Percentiles rank a stretch among this genome's conserved stretches.
These are phyloP conservation scores for Incurvaria masculella DNA, from an alignment of 2,888 invertebrate species.

Conservation along the genomic window DNA sequence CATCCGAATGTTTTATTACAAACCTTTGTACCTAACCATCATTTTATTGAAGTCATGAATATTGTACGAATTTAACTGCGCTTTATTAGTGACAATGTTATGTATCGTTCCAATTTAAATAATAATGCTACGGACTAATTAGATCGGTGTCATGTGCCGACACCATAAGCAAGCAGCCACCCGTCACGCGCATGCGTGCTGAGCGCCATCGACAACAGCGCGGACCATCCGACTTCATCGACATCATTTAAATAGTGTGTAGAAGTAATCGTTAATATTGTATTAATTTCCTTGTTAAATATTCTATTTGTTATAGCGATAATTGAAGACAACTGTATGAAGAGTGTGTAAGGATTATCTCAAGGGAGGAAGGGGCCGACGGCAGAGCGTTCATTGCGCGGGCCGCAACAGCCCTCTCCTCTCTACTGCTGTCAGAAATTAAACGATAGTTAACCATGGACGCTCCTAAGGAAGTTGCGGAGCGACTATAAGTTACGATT, in stretches of 20 bases:
- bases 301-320: neutral
- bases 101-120: no score
- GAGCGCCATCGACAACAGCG: neutral
- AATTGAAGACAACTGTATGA: neutral
- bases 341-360: neutral
- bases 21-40: no score
- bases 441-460: slow-evolving; percentile 25
- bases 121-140: no score
- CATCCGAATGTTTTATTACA: no score
- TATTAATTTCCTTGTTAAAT: neutral
- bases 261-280: neutral
- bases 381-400: no score
- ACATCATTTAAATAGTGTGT: neutral
- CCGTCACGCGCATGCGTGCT: no score
- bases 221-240: neutral
- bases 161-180: no score
- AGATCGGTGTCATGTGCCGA: no score
- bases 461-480: slow-evolving; percentile 52
- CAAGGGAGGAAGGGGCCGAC: neutral
- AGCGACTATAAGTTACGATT: slow-evolving; percentile 11
- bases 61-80: no score
- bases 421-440: neutral
- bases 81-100: no score
- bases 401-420: neutral
- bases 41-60: no score